Evolutionary conservation across 2,797 vertebrate genomes (phyloP), one percentile per base, ranked within the genome.

Genomic region (Enteromius argenteus): DNA sequence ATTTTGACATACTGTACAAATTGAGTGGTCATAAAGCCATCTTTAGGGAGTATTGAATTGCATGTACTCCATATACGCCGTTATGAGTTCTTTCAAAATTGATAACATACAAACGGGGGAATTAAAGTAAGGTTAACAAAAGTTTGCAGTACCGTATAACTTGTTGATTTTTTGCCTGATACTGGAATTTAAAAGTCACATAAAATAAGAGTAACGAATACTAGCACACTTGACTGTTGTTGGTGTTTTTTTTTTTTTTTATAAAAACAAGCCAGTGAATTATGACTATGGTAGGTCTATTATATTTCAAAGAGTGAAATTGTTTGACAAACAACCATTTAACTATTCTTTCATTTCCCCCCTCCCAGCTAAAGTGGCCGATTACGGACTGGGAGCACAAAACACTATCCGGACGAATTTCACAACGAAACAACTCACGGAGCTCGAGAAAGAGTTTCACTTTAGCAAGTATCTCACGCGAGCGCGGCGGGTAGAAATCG

Each of bases 401-500:
- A 95, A 93, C 89, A 94, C 95, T 89, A 96, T 98, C 88, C 96
- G 98, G 80, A 99, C 98, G 56, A 99, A 99, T 93, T 99, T 99
- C 95, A 98, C 95, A 88, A 99, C 98, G 58, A 94, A 97, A 87
- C 98, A 99, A 93, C 95, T 99, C 85, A 99, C 98, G 0, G 98
- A 99, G 92, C 95, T 99, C 90, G 98, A 99, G 92, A 99, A 99
- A 90, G 98, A 99, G 84, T 99, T 99, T 85, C 98, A 99, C 91
- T 99, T 99, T 91, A 99, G 97, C 92, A 99, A 99, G 91, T 99
- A 99, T 91, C 94, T 99, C 89, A 99, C 97, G 76, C 93, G 98
- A 8, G 98, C 98, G 0, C 92, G 98, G 39, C 89, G 98, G 23
- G 98, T 99, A 90, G 98, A 99, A 92, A 97, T 99, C 79, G 98